Evolutionary conservation across 2,113 vertebrate species (phyloP), one percentile per base, ranked within the genome.

Genomic region (Hippocampus guttulatus): DNA sequence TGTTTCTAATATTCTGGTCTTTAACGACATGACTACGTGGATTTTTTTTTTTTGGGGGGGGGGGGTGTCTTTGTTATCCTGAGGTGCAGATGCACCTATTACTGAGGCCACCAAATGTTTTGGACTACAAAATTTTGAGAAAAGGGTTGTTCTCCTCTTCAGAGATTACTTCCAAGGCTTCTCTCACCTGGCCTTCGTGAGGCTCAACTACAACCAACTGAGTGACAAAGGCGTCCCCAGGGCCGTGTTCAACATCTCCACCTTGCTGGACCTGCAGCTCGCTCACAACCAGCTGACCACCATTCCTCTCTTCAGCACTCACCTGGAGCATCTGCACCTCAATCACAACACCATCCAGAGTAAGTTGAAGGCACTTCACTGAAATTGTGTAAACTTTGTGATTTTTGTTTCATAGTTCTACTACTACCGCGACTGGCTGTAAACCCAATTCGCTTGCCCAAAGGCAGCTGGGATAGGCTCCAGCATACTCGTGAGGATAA

Each of bases 301-400:
- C 0, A 86, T 99, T 45, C 97, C 97, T 0, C 74, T 90, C 74
- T 95, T 99, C 89, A 98, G 73, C 71, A 27, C 75, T 68, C 93
- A 88, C 79, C 92, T 99, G 88, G 97, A 98, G 78, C 96, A 98
- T 51, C 92, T 99, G 77, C 96, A 99, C 84, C 94, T 99, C 75
- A 94, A 98, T 85, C 91, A 98, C 93, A 99, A 99, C 81, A 91
- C 89, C 82, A 98, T 98, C 0, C 93, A 97, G 83, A 93, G 97
- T 99, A 87, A 94, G 95, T 93, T 30, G 2, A 55, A 68, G 11
- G 11, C 43, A 3, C 43, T 14, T 45, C 2, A 12, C 43, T 45
- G 43, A 12, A 45, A 3, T 14, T 14, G 43, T 14, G 12, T 45
- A 45, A 14, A 12, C 43, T 2, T 3, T 14, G 14, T 45, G 10